Base-by-base conservation (phyloP, 2,113 vertebrate species). In the Gymnogyps californianus region DNA sequence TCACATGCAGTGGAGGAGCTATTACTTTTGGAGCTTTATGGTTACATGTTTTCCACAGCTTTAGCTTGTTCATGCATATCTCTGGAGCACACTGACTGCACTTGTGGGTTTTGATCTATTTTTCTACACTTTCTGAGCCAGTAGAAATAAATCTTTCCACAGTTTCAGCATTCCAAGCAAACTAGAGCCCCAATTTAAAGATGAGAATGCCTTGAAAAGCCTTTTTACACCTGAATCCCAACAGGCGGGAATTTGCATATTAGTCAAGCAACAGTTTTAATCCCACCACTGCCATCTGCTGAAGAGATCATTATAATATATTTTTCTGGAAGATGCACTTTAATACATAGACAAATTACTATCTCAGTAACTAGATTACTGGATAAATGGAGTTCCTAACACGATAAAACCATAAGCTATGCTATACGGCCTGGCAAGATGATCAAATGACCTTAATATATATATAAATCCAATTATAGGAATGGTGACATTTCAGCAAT, bases 271-370 rank as follows among this genome's bases (percentile, higher is more conserved):
- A 38, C 65, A 81, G 89, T 95, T 97, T 97, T 97, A 97, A 91
- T 98, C 97, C 97, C 98, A 95, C 97, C 97, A 98, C 98, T 98
- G 96, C 98, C 98, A 98, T 98, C 98, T 97, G 96, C 96, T 97
- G 97, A 91, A 96, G 36, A 96, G 51, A 95, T 91, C 25, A 93
- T 94, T 78, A 72, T 67, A 95, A 95, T 94, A 89, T 34, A n/a
- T 61, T 85, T 93, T 91, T 32, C 83, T 83, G 40, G n/a, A 87
- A 94, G 47, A 66, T 71, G 17, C 24, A 57, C 24, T 96, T 90
- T 55, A 90, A 54, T 61, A 55, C n/a, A 70, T 34, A 36, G 70
- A 80, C 6, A 83, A 94, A 58, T 83, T 67, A 64, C 72, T 83
- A 83, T 62, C 67, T 94, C 49, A 40, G 67, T 42, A 93, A 80